A percentile compares a stretch with the other conserved stretches of the same genome.
phyloP scores from a whole-genome alignment of 2,113 vertebrate genomes.

The Scytalopus superciliaris region DNA sequence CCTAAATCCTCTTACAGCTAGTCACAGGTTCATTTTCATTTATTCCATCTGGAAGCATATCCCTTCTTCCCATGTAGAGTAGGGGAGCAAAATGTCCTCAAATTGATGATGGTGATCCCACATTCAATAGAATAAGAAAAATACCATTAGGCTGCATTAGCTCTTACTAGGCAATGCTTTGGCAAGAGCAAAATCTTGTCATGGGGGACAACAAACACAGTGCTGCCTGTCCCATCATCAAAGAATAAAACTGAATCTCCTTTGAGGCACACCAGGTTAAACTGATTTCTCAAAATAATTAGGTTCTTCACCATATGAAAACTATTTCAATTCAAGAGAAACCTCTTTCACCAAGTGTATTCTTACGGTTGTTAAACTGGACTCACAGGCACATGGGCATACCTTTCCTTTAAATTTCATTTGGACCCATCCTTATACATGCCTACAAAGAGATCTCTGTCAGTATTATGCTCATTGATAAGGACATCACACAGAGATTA shows the following conservation, averaged over 20 bases:
- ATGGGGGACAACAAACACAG: not conserved
- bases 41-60: not conserved
- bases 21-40: not conserved
- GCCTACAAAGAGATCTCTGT: not conserved
- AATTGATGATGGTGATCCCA: not conserved
- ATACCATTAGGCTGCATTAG: not conserved
- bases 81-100: not conserved
- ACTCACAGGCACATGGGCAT: rapidly evolving
- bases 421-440: not conserved
- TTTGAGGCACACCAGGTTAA: not conserved
- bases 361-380: not conserved
- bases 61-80: not conserved
- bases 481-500: not conserved
- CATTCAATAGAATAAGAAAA: not conserved
- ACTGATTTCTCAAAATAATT: not conserved
- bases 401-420: not conserved
- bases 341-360: not conserved
- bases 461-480: not conserved
- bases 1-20: not conserved
- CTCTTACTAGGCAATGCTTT: not conserved
- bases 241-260: not conserved
- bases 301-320: not conserved
- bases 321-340: not conserved
- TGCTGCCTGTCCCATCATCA: not conserved
- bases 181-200: not conserved